phyloP scores from a whole-genome alignment of 2,797 vertebrate species.

The Odontamblyopus lacepedii region DNA sequence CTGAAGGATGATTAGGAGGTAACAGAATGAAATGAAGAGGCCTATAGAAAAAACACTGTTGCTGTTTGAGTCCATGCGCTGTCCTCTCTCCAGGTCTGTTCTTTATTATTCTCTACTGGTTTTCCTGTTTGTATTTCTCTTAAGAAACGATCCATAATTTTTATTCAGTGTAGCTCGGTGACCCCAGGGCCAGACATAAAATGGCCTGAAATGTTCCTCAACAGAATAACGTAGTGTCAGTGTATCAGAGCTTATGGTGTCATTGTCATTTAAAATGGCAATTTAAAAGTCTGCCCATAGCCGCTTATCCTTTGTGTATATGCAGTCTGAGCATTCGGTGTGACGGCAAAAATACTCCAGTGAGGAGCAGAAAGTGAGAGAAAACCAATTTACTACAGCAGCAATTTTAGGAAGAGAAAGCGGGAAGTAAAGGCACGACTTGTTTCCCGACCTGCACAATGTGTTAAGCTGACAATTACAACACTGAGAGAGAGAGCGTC shows the following conservation, averaged over 20 bases:
- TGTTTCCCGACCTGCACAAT: background rate
- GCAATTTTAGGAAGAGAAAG: slow-evolving; percentile 2
- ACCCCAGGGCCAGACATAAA: slow-evolving; percentile 29
- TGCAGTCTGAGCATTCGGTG: slow-evolving; percentile 17
- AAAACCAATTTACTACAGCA: background rate
- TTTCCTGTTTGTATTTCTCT: slow-evolving; percentile 20
- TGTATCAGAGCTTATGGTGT: slow-evolving; percentile 33
- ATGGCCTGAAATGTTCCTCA: slow-evolving; percentile 37
- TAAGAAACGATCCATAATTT: slow-evolving; percentile 21
- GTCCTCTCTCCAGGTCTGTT: background rate
- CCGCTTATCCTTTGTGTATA: slow-evolving; percentile 22
- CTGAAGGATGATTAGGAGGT: background rate
- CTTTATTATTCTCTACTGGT: slow-evolving; percentile 11
- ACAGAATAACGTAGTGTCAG: slow-evolving; percentile 25
- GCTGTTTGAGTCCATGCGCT: background rate
- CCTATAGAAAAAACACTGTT: background rate
- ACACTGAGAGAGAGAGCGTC: background rate
- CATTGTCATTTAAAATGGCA: slow-evolving; percentile 44
- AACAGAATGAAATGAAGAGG: background rate
- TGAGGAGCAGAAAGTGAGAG: background rate
- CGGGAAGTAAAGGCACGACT: background rate
- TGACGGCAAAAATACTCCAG: slow-evolving; percentile 2
- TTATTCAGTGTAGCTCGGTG: slow-evolving; percentile 21
- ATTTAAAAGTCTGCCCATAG: slow-evolving; percentile 36
- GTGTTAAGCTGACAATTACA: background rate